Conservation (phyloP, 2,113 vertebrate genomes). For the Motacilla tschutschensis region DNA sequence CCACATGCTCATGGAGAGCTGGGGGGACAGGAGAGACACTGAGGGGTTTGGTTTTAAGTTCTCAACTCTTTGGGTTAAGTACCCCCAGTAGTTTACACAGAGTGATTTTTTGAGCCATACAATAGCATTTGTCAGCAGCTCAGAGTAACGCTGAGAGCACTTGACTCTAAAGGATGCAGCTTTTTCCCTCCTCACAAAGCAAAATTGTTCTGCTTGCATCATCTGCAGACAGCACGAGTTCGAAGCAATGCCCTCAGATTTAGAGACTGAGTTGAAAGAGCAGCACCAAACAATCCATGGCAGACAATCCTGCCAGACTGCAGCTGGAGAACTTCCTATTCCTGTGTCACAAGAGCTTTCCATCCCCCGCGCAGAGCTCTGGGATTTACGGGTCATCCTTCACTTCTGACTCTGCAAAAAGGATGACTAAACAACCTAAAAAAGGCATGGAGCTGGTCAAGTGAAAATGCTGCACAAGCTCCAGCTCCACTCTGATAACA, state of each 20-base stretch:
- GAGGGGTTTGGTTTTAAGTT: background rate
- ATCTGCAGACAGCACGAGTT: background rate
- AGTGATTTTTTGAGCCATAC: background rate
- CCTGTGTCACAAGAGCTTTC: background rate
- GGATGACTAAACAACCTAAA: background rate
- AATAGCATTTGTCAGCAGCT: background rate
- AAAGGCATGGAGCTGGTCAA: background rate
- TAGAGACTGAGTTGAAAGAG: background rate
- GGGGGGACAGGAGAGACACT: background rate
- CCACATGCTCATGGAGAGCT: background rate
- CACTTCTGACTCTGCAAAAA: background rate
- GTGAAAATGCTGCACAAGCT: background rate
- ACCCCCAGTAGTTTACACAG: background rate
- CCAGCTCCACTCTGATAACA: background rate
- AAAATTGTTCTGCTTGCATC: background rate
- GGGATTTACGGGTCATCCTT: background rate
- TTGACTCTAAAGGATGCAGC: background rate
- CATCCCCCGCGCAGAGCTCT: background rate
- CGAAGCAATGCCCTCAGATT: background rate
- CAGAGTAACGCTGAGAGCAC: background rate
- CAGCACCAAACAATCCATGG: background rate
- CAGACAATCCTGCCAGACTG: background rate
- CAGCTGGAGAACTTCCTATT: background rate
- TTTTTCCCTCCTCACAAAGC: background rate
- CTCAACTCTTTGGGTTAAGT: background rate